Base-by-base conservation (phyloP, 2,113 vertebrate genomes). In the Rattus rattus region DNA sequence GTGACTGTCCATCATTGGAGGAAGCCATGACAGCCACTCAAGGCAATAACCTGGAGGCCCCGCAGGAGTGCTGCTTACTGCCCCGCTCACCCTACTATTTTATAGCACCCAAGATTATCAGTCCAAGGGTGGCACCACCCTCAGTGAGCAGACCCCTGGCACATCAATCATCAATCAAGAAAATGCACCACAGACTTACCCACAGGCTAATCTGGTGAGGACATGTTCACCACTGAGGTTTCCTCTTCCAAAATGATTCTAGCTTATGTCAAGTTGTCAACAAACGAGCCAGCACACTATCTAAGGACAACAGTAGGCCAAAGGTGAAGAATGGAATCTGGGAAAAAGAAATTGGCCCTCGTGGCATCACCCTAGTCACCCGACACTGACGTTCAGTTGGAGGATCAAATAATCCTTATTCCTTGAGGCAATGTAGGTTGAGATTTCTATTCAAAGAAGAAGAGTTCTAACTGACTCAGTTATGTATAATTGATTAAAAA, bases 391-490 rank as follows among this genome's bases (percentile, higher is more conserved):
- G 72, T 77, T 76, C 17, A 30, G 13, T 72, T 52, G 72, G 2
- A 19, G 65, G 43, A 89, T 54, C 89, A 95, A 52, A 93, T 33
- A 72, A 77, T 16, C 5, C 36, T 56, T 59, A 75, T 90, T 87
- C 61, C 65, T 77, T 93, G 1, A 88, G 20, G n/a, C 65, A 91
- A 5, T 7, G 2, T 54, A n/a, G 1, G n/a, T 11, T 72, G 47
- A 76, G n/a, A 94, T 88, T 81, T 90, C 70, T 75, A 43, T 70
- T 88, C 43, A 87, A 92, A 93, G 28, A 65, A 92, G 30, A 75
- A 54, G 65, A 93, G 56, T 56, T 56, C 1, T 80, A 80, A 94
- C 2, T 86, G n/a, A 84, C 56, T 91, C 70, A 28, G 56, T 72
- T 91, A 70, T 59, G 5, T 91, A 75, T 77, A 80, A 92, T 12